phyloP scores from a whole-genome alignment of 2,888 invertebrate genomes.

The Chrysotoxum bicinctum region DNA sequence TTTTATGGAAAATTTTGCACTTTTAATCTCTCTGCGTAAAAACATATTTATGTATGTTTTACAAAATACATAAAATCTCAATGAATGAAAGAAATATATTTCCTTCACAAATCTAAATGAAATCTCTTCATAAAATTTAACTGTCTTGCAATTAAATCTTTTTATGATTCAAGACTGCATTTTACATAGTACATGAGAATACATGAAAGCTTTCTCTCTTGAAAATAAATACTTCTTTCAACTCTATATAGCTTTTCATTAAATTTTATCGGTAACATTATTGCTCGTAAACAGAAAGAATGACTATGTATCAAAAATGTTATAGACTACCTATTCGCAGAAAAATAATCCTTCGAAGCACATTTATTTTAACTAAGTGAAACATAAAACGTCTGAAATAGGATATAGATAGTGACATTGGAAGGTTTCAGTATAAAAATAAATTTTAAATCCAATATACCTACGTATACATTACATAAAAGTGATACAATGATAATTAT shows the following conservation, averaged over 20 bases:
- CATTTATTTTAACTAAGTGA: background rate
- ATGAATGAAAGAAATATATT: background rate
- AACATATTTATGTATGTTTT: background rate
- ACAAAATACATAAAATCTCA: background rate
- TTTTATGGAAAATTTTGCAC: background rate
- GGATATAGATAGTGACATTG: background rate
- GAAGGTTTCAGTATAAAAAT: background rate
- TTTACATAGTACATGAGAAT: background rate
- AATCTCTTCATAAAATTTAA: background rate
- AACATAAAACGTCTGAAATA: background rate
- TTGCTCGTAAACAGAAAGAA: constrained; percentile 33
- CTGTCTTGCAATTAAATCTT: constrained; percentile 14
- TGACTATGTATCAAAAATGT: constrained; percentile 27
- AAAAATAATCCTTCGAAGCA: background rate
- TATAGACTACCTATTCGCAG: background rate
- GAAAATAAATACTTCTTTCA: constrained; percentile 8
- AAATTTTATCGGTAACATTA: constrained; percentile 44
- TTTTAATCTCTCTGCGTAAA: background rate
- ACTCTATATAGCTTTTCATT: constrained; percentile 27
- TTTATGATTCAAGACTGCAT: constrained; percentile 5
- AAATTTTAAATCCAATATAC: background rate
- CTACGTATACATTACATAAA: background rate
- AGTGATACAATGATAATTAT: background rate
- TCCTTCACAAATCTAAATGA: background rate
- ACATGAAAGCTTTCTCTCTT: constrained; percentile 7